These are phyloP conservation scores for Liopterus haemorrhoidalis DNA, from an alignment of 2,888 invertebrate species.

Conservation along the genomic window DNA sequence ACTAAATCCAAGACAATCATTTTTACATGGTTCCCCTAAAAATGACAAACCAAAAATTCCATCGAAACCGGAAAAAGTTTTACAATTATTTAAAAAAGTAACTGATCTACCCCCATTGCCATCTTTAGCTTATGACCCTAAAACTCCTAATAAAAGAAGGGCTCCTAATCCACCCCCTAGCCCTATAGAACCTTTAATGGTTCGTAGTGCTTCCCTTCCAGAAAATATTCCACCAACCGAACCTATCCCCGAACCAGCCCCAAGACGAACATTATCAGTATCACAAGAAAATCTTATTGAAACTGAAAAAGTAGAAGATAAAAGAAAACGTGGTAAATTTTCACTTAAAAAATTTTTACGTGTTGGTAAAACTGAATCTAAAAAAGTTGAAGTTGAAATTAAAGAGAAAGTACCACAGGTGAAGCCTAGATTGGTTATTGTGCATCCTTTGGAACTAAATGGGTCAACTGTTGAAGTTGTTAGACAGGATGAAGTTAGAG, in stretches of 20 bases:
- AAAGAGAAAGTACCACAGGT: slow-evolving; percentile 53
- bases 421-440: slow-evolving; percentile 75
- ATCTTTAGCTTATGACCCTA: slow-evolving; percentile 31
- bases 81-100: slow-evolving; percentile 10
- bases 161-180: slow-evolving; percentile 73
- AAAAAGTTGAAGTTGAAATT: slow-evolving; percentile 56
- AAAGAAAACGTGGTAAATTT: slow-evolving; percentile 63
- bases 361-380: slow-evolving; percentile 66
- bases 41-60: too few species aligned
- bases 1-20: slow-evolving; percentile 59
- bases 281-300: slow-evolving; percentile 65
- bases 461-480: slow-evolving; percentile 76
- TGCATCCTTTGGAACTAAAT: slow-evolving; percentile 81
- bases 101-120: slow-evolving; percentile 20
- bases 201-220: too few species aligned
- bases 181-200: too few species aligned
- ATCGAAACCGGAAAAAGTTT: slow-evolving; percentile 16
- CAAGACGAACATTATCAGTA: slow-evolving; percentile 63
- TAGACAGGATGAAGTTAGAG: slow-evolving; percentile 40
- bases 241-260: slow-evolving; percentile 58
- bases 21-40: slow-evolving; percentile 61
- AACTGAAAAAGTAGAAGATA: slow-evolving; percentile 42
- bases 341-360: slow-evolving; percentile 78
- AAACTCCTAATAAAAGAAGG: slow-evolving; percentile 61
- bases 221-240: neutral